Evolutionary conservation across 2,113 vertebrate species (phyloP), one percentile per base, ranked within the genome.

Genomic region (Condylura cristata): DNA sequence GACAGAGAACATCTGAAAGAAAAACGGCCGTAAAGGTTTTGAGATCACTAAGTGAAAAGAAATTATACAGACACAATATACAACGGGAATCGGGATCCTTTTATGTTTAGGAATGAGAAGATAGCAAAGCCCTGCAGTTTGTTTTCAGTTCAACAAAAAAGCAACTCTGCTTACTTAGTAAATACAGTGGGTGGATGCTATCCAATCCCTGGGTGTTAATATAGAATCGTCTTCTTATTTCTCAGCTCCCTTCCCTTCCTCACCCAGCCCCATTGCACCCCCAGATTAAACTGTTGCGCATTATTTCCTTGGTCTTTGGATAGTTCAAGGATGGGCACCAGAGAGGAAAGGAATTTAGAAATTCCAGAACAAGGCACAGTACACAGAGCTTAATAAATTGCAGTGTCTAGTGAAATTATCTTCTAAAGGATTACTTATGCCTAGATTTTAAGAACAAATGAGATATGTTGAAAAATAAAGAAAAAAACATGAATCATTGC

Each of bases 401-500:
- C 28, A 48, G 56, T 61, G 34, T 34, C 75, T 61, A 30, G 41
- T 78, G 51, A 65, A 84, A 82, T 22, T 96, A 72, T 97, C 97
- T 94, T 82, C 8, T 7, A 44, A 78, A 93, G 84, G 87, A 44
- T 22, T 71, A 83, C 30, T 70, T 86, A 78, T 94, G 60, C 75
- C 0, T 6, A 0, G 44, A 0, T 97, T 96, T 96, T 66, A 95
- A 91, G 95, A 96, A 98, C 96, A 98, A 98, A 97, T 63, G 39
- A 88, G 68, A 24, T 22, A 7, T 88, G 78, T 85, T 7, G 3
- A 68, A 88, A 90, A 93, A 32, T 24, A 13, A 89, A 95, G 66
- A 63, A 93, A 82, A 82, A 94, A 89, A 20, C 75, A 79, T 84
- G 10, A 22, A 93, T 88, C 68, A 30, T 84, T 87, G 34, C 48